Percentiles rank a stretch among this genome's conserved stretches.
These are phyloP conservation scores for Saccopteryx bilineata DNA, from an alignment of 2,113 vertebrate species.

Conservation along the genomic window DNA sequence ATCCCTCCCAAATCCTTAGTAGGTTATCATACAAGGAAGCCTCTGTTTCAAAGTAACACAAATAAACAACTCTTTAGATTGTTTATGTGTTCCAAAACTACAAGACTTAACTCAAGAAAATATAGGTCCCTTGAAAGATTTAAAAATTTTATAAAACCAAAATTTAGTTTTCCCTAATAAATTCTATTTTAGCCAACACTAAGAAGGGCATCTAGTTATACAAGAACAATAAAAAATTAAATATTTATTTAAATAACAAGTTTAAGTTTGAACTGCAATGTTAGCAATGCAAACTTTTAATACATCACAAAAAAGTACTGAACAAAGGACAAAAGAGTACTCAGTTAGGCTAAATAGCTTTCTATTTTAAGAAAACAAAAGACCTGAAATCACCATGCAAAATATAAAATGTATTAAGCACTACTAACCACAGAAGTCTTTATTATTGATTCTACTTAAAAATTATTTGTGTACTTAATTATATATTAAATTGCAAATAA, in stretches of 20 bases:
- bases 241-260: conserved; percentile 94
- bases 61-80: conserved; percentile 70
- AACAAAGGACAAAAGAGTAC: conserved; percentile 87
- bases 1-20: neutral
- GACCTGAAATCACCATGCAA: conserved; percentile 91
- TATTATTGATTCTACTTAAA: conserved; percentile 91
- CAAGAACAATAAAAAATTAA: conserved; percentile 94
- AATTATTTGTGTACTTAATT: conserved; percentile 89
- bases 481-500: conserved; percentile 90
- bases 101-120: conserved; percentile 80
- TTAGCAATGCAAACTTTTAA: conserved; percentile 90
- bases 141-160: conserved; percentile 79
- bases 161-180: conserved; percentile 81
- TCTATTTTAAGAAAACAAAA: conserved; percentile 88
- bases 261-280: conserved; percentile 88
- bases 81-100: conserved; percentile 68
- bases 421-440: conserved; percentile 93
- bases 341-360: conserved; percentile 87
- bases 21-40: conserved; percentile 66
- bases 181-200: conserved; percentile 84
- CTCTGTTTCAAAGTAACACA: conserved; percentile 79
- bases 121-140: conserved; percentile 78
- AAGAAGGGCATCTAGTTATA: conserved; percentile 89
- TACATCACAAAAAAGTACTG: conserved; percentile 88
- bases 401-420: conserved; percentile 94